Evolutionary conservation across 2,113 vertebrate species (phyloP), one percentile per base, ranked within the genome.

Genomic region (Tichodroma muraria): DNA sequence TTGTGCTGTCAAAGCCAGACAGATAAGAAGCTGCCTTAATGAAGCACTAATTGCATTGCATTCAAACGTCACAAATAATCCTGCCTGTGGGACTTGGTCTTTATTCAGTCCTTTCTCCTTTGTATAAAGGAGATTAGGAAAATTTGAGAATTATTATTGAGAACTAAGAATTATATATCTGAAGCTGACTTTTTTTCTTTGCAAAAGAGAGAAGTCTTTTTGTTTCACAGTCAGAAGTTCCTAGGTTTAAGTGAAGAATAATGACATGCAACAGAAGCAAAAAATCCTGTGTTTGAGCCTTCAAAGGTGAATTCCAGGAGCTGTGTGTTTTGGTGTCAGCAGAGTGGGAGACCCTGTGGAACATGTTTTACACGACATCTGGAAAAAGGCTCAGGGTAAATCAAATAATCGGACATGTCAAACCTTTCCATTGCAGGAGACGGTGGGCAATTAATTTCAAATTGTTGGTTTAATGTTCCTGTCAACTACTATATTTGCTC

Each of bases 21-120:
- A 94, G 94, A 94, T 96, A 96, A 96, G 95, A 96, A 95, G 93
- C 91, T 95, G 88, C 72, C 95, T 93, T 96, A 96, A 94, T 94
- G 93, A 97, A 96, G 78, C 70, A 35, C 91, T 96, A 96, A 94
- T 97, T 95, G 73, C 93, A 72, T 84, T 93, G 77, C 93, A 95
- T 95, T 96, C 93, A 94, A 71, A 97, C 24, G 49, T 94, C 90
- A 93, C 80, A 90, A 92, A 82, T 94, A 92, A 94, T 95, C 92
- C 86, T 85, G 70, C 81, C 89, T 89, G 40, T 86, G 70, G 83
- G 72, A 80, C 61, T 93, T 6, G 2, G 65, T 89, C 65, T 90
- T 90, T 93, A 94, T 92, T 94, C 68, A 33, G 40, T 69, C 72
- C 72, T 80, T 93, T 63, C 92, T 81, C 69, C 80, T 91, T 86